phyloP scores from a whole-genome alignment of 2,113 vertebrate genomes.

The Isurus oxyrinchus region DNA sequence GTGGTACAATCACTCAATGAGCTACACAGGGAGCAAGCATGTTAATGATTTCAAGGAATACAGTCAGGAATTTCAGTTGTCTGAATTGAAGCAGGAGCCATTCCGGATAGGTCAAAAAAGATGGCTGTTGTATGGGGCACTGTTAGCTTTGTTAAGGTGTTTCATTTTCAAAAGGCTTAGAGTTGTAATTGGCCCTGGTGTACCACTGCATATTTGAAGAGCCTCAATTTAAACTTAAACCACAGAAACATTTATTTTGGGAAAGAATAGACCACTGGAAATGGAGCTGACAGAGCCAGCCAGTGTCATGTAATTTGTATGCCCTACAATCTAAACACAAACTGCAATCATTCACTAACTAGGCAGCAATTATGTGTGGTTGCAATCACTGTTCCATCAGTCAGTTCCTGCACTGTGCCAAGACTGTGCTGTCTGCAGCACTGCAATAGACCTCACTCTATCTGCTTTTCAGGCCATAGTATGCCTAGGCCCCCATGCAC shows the following conservation, averaged over 20 bases:
- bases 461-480: not conserved
- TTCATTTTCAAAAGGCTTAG: not conserved
- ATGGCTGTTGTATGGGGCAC: not conserved
- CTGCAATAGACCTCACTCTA: not conserved
- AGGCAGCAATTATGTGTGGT: constrained; percentile 30
- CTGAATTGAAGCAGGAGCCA: not conserved
- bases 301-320: constrained; percentile 27
- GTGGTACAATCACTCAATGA: not conserved
- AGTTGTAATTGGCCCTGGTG: not conserved
- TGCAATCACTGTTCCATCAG: constrained; percentile 23
- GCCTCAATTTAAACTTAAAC: constrained; percentile 11
- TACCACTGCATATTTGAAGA: not conserved
- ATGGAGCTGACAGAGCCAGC: not conserved
- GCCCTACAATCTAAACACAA: not conserved
- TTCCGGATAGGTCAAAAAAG: not conserved
- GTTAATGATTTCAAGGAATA: not conserved
- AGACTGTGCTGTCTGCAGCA: not conserved
- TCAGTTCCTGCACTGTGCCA: not conserved
- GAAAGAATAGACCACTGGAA: not conserved
- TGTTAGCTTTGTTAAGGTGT: not conserved
- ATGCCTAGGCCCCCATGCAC: not conserved
- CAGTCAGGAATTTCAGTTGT: not conserved
- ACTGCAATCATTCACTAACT: constrained; percentile 28
- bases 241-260: constrained; percentile 14
- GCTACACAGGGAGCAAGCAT: not conserved